phyloP scores from a whole-genome alignment of 2,888 invertebrate genomes.

The Hirtodrosophila alboralis region DNA sequence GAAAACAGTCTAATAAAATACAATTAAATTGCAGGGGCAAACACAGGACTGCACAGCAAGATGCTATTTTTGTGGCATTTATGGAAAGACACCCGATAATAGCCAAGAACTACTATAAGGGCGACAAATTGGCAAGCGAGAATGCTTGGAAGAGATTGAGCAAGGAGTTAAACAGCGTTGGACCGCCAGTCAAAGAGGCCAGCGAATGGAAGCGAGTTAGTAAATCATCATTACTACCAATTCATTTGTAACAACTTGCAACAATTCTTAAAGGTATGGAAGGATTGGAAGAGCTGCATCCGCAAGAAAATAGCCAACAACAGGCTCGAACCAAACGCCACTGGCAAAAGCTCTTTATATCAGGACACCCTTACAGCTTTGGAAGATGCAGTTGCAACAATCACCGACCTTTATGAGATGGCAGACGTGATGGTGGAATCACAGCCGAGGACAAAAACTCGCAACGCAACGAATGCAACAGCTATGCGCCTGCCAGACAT shows the following conservation, averaged over 20 bases:
- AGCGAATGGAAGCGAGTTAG: slow-evolving; percentile 64
- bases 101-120: slow-evolving; percentile 63
- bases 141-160: slow-evolving; percentile 60
- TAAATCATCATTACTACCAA: background rate
- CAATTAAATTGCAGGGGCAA: slow-evolving; percentile 56
- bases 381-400: slow-evolving; percentile 64
- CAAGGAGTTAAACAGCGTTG: slow-evolving; percentile 60
- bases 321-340: slow-evolving; percentile 51
- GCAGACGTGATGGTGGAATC: slow-evolving; percentile 55
- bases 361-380: slow-evolving; percentile 63
- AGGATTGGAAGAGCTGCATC: slow-evolving; percentile 67
- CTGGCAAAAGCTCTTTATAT: slow-evolving; percentile 56
- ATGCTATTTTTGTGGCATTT: slow-evolving; percentile 66
- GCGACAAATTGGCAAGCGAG: slow-evolving; percentile 61
- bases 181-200: slow-evolving; percentile 66
- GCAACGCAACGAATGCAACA: slow-evolving; percentile 19
- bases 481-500: slow-evolving; percentile 35
- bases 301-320: slow-evolving; percentile 61
- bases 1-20: background rate
- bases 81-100: slow-evolving; percentile 66
- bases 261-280: slow-evolving; percentile 51
- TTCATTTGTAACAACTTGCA: no score
- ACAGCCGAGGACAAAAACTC: slow-evolving; percentile 32
- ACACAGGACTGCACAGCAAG: slow-evolving; percentile 66
- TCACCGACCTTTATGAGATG: slow-evolving; percentile 62